Conservation (phyloP, 2,888 invertebrate genomes). For the Flexamia atlantica region DNA sequence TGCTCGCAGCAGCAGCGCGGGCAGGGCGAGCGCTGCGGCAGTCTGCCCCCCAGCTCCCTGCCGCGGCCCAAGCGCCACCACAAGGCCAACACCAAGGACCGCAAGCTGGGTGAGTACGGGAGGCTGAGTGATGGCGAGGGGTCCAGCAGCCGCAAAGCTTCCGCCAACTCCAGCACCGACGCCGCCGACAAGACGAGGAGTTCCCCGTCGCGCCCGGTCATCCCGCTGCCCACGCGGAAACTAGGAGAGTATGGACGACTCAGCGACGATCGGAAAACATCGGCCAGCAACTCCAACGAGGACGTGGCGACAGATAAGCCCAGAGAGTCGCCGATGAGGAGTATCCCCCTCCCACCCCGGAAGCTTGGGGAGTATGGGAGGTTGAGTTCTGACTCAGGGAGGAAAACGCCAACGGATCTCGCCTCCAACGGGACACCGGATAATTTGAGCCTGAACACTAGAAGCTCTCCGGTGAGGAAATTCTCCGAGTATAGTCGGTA, state of each 20-base stretch:
- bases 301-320: conserved; percentile 59
- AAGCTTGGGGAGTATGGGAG: conserved; percentile 80
- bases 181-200: conserved; percentile 69
- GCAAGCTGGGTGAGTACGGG: conserved; percentile 80
- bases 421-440: conserved; percentile 60
- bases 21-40: conserved; percentile 78
- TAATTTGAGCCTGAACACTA: conserved; percentile 60
- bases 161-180: conserved; percentile 72
- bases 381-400: conserved; percentile 73
- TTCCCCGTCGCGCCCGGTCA: conserved; percentile 58
- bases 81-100: conserved; percentile 67
- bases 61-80: conserved; percentile 83
- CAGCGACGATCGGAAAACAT: conserved; percentile 70
- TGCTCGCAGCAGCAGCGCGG: conserved; percentile 86
- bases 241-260: conserved; percentile 74
- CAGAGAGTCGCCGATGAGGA: conserved; percentile 62
- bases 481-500: conserved; percentile 58
- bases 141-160: conserved; percentile 65
- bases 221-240: conserved; percentile 71
- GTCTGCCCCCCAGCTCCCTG: conserved; percentile 84
- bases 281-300: conserved; percentile 58
- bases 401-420: conserved; percentile 59
- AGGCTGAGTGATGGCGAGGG: conserved; percentile 78
- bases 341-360: conserved; percentile 73
- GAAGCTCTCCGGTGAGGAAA: conserved; percentile 62